Percentiles rank a stretch among this genome's conserved stretches.
Conservation (phyloP, 2,888 invertebrate genomes). For the Spisula solida region DNA sequence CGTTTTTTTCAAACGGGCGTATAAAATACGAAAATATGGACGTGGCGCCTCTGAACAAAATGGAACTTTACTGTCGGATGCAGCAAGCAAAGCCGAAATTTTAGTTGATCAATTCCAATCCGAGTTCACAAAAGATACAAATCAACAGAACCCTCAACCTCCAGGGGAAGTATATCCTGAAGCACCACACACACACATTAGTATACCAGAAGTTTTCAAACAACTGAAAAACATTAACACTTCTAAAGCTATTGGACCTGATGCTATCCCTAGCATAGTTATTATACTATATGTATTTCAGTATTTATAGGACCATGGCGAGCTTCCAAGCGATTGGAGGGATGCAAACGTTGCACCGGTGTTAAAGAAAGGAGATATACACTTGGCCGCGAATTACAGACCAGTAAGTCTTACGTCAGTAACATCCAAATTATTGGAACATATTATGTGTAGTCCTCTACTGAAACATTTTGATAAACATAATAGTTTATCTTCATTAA, state of each 20-base stretch:
- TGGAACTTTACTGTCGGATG: slow-evolving; percentile 23
- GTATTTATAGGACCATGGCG: background rate
- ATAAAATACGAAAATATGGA: no score
- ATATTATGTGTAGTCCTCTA: background rate
- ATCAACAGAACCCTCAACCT: no score
- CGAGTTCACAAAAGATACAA: no score
- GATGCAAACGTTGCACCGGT: slow-evolving; percentile 26
- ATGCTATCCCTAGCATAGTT: slow-evolving; percentile 38
- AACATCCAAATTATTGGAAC: background rate
- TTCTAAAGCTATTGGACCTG: slow-evolving; percentile 32
- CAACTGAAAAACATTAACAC: background rate
- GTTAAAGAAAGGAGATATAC: slow-evolving; percentile 24
- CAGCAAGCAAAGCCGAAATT: no score
- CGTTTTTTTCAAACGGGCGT: background rate
- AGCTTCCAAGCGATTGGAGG: slow-evolving; percentile 28
- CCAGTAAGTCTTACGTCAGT: background rate
- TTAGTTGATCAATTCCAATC: no score
- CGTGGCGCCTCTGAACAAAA: background rate
- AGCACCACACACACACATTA: background rate
- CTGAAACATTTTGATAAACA: background rate
- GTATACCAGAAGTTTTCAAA: background rate
- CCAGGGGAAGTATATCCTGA: no score
- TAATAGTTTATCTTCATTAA: background rate
- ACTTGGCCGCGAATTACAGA: slow-evolving; percentile 21
- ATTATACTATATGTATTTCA: slow-evolving; percentile 34